Percentiles rank a stretch among this genome's conserved stretches.
These are phyloP conservation scores for Tarsius wallacei DNA, from an alignment of 2,797 vertebrate species.

Conservation along the genomic window DNA sequence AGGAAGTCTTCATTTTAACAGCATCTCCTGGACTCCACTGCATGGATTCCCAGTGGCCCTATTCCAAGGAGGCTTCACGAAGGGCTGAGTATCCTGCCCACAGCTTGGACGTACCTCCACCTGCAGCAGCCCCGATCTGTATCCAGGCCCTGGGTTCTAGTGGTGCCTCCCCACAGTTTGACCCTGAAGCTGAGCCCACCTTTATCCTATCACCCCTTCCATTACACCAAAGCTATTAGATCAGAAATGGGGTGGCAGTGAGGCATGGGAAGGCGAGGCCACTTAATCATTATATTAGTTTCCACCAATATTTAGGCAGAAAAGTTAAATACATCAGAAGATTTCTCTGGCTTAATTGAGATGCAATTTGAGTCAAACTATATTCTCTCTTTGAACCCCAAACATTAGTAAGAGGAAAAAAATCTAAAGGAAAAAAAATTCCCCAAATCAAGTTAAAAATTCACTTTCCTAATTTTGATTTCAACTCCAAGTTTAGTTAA, in stretches of 20 bases:
- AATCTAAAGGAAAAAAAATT: neutral
- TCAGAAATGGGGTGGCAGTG: neutral
- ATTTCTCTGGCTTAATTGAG: neutral
- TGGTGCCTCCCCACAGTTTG: accelerated
- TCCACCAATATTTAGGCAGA: neutral
- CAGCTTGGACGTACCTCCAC: accelerated
- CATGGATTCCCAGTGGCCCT: accelerated
- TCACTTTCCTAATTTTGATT: neutral
- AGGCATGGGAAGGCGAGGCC: neutral
- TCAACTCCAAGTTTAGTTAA: neutral
- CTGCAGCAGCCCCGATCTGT: accelerated
- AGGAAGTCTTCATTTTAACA: neutral
- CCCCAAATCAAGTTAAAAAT: neutral
- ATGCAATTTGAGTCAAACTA: neutral
- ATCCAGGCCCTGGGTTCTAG: neutral
- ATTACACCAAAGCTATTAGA: neutral
- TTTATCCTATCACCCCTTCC: accelerated
- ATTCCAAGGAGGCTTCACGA: neutral
- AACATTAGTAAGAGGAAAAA: neutral
- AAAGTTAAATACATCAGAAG: neutral
- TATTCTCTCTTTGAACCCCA: neutral
- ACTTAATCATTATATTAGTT: neutral
- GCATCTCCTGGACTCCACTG: neutral
- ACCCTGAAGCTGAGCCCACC: neutral
- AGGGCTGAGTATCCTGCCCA: no score